These are phyloP conservation scores for Zootoca vivipara DNA, from an alignment of 2,113 vertebrate species.

Conservation along the genomic window DNA sequence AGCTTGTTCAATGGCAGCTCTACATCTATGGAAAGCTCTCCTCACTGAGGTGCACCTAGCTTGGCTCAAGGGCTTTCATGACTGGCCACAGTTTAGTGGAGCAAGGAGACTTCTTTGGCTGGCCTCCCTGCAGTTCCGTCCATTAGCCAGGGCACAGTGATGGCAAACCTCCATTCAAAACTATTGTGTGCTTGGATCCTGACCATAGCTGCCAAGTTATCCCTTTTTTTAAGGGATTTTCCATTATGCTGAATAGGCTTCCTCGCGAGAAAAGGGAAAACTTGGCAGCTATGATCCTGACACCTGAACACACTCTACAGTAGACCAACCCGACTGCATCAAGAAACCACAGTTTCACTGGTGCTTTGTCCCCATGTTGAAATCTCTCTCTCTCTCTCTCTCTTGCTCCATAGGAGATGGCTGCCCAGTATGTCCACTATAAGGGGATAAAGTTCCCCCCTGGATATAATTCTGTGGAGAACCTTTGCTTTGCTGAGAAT, in stretches of 20 bases:
- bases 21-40: no score
- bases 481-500: constrained; percentile 26
- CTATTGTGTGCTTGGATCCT: neutral
- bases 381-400: no score
- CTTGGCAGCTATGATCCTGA: no score
- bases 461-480: neutral
- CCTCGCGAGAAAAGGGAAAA: no score
- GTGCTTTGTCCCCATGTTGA: neutral
- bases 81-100: neutral
- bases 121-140: neutral
- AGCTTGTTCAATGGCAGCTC: no score
- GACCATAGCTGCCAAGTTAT: no score
- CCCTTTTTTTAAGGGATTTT: no score
- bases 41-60: no score
- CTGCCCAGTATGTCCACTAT: neutral
- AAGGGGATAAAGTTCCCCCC: constrained; percentile 13
- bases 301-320: neutral
- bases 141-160: neutral
- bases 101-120: neutral
- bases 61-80: neutral
- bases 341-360: neutral
- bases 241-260: no score
- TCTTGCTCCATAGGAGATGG: constrained; percentile 14
- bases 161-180: neutral
- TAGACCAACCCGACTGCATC: neutral